phyloP scores from a whole-genome alignment of 2,113 vertebrate genomes.

The Phalacrocorax pelagicus region DNA sequence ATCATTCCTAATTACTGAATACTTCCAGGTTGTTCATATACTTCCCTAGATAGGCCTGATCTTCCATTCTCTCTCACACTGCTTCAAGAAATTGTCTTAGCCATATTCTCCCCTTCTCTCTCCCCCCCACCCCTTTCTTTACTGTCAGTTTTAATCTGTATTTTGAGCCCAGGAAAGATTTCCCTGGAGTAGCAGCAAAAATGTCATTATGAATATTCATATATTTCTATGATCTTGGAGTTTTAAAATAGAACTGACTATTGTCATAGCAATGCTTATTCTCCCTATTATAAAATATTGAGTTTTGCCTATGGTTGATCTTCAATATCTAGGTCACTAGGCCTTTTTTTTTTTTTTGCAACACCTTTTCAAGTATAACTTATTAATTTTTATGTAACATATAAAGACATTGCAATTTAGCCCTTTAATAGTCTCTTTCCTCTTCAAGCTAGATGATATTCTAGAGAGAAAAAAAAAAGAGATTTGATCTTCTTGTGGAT shows the following conservation, averaged over 20 bases:
- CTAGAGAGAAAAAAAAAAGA: neutral
- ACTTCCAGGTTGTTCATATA: neutral
- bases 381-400: neutral
- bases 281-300: conserved; percentile 5
- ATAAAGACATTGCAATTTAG: neutral
- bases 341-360: neutral
- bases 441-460: neutral
- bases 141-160: conserved; percentile 28
- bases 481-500: neutral
- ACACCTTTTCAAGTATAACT: neutral
- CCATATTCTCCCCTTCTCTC: neutral
- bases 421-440: neutral
- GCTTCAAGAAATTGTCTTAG: neutral
- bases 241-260: conserved; percentile 53
- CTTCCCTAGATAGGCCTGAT: neutral
- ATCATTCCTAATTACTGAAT: neutral
- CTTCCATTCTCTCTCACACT: neutral
- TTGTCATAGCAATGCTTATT: neutral
- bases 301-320: neutral
- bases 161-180: conserved; percentile 43
- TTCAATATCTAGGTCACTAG: conserved; percentile 8
- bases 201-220: conserved; percentile 36
- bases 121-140: neutral
- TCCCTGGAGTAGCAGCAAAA: conserved; percentile 32
- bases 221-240: neutral